phyloP scores from a whole-genome alignment of 2,113 vertebrate species.

The Xiphophorus maculatus region DNA sequence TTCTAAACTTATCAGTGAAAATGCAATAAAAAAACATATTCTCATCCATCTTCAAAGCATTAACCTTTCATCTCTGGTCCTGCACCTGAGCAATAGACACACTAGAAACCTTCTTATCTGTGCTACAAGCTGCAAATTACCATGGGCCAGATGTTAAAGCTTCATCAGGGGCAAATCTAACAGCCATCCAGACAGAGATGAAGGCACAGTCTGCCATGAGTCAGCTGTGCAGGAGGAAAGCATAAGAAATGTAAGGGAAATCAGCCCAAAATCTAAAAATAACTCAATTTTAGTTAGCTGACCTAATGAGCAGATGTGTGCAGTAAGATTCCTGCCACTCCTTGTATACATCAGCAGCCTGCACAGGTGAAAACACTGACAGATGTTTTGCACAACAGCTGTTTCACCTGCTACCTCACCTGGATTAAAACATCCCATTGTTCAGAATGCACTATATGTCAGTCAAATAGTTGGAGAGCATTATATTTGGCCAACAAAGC shows the following conservation, averaged over 20 bases:
- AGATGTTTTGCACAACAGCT: conserved; percentile 37
- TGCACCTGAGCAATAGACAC: conserved; percentile 17
- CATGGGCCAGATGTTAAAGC: conserved; percentile 49
- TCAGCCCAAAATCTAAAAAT: conserved; percentile 48
- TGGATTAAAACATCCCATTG: conserved; percentile 13
- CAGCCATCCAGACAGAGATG: conserved; percentile 24
- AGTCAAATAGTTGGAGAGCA: conserved; percentile 58
- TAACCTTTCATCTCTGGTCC: conserved; percentile 1
- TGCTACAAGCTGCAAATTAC: conserved; percentile 36
- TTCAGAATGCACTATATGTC: conserved; percentile 43
- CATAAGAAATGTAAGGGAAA: conserved; percentile 29
- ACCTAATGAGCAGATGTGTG: conserved; percentile 61
- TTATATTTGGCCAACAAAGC: conserved; percentile 65
- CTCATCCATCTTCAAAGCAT: too few species aligned
- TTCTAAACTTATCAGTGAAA: too few species aligned
- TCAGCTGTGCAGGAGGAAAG: conserved; percentile 38
- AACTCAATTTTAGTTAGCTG: conserved; percentile 25
- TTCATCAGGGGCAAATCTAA: conserved; percentile 31
- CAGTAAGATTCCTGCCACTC: conserved; percentile 23
- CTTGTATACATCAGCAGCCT: conserved; percentile 23
- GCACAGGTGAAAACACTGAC: conserved; percentile 26
- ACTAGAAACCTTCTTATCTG: conserved; percentile 6
- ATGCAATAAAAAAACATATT: too few species aligned
- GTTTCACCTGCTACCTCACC: conserved; percentile 25
- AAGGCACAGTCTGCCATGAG: conserved; percentile 17